Evolutionary conservation across 2,113 vertebrate genomes (phyloP).

Genomic region (Ptilorrhoa leucosticta): DNA sequence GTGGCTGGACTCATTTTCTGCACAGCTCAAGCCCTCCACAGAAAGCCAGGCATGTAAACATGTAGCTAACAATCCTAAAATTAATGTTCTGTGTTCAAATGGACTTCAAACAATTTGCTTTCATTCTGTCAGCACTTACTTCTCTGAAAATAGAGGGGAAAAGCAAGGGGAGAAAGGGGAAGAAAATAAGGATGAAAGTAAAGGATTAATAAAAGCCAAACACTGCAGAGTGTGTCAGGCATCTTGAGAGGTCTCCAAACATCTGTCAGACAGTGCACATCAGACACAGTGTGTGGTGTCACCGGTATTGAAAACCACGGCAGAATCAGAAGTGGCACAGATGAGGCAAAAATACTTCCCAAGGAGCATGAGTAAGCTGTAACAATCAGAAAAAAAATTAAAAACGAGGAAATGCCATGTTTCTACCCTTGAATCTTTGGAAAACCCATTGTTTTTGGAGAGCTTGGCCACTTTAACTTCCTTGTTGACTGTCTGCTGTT

Average conservation of each 20-base stretch:
- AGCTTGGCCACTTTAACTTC: neutral
- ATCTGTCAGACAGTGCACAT: neutral
- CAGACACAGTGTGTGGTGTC: neutral
- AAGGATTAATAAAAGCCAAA: neutral
- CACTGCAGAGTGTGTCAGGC: neutral
- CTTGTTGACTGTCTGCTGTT: accelerated
- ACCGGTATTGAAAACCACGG: neutral
- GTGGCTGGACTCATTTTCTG: neutral
- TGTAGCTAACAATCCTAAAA: neutral
- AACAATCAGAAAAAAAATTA: neutral
- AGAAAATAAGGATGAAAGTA: neutral
- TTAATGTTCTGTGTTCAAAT: slow-evolving; percentile 1
- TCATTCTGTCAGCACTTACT: neutral
- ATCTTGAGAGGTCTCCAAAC: neutral
- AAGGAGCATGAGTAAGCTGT: neutral
- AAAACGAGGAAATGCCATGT: accelerated
- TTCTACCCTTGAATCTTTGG: neutral
- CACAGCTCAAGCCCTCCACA: neutral
- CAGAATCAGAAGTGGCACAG: neutral
- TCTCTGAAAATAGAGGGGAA: neutral
- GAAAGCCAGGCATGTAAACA: neutral
- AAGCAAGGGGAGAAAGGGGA: neutral
- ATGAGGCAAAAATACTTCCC: neutral
- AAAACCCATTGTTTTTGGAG: neutral
- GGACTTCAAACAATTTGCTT: neutral